phyloP scores from a whole-genome alignment of 1,140 invertebrate genomes.

The Gonioctena quinquepunctata region DNA sequence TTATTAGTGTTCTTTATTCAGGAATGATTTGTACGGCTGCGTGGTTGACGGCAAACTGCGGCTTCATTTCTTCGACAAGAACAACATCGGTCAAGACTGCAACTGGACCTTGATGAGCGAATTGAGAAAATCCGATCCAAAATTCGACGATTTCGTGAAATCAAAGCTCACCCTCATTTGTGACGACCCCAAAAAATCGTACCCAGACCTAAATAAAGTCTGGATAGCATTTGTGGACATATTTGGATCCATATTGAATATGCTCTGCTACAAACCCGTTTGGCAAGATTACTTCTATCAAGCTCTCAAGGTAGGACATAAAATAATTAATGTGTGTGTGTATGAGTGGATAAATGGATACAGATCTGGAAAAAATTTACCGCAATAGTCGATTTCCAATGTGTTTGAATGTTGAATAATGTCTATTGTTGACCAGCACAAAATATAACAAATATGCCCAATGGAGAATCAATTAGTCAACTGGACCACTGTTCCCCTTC shows the following conservation, averaged over 20 bases:
- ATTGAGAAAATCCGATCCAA: conserved; percentile 52
- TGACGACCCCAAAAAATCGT: conserved; percentile 64
- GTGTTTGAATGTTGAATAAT: too few species aligned
- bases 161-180: conserved; percentile 65
- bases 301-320: conserved; percentile 64
- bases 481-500: too few species aligned
- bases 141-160: conserved; percentile 64
- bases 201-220: conserved; percentile 65
- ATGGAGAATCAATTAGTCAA: too few species aligned
- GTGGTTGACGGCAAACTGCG: conserved; percentile 48
- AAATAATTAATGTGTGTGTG: conserved; percentile 61
- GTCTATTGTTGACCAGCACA: too few species aligned
- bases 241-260: conserved; percentile 63
- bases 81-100: conserved; percentile 47
- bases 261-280: conserved; percentile 72
- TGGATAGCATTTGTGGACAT: conserved; percentile 71
- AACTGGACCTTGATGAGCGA: conserved; percentile 32
- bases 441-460: too few species aligned
- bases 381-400: too few species aligned
- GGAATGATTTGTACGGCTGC: conserved; percentile 69
- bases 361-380: too few species aligned
- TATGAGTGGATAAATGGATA: too few species aligned
- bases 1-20: too few species aligned
- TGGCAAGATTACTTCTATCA: conserved; percentile 75
- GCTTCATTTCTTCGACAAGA: conserved; percentile 51